A percentile compares a stretch with the other conserved stretches of the same genome.
phyloP scores from a whole-genome alignment of 2,113 vertebrate species.

The Cheilinus undulatus region DNA sequence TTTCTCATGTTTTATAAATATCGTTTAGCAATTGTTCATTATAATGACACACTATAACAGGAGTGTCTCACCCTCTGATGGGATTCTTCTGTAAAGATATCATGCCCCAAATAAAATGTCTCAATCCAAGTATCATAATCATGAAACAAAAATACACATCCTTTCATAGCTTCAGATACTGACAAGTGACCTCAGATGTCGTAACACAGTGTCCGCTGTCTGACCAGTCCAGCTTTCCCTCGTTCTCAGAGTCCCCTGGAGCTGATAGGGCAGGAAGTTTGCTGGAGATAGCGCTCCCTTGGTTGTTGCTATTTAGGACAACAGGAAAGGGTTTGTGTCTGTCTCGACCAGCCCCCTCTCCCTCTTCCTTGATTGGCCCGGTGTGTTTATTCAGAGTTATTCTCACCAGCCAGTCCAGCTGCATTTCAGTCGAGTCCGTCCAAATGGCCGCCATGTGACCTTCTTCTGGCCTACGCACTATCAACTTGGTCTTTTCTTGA shows the following conservation, averaged over 20 bases:
- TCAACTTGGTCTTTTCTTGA: conserved; percentile 5
- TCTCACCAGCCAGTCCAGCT: conserved; percentile 67
- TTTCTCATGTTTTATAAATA: too few species aligned
- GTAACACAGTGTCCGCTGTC: conserved; percentile 28
- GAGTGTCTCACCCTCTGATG: not conserved
- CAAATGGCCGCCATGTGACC: conserved; percentile 56
- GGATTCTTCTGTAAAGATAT: not conserved
- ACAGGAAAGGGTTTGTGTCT: conserved; percentile 76
- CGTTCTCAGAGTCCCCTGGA: conserved; percentile 52
- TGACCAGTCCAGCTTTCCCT: conserved; percentile 30
- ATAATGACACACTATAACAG: not conserved
- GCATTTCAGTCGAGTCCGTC: conserved; percentile 42
- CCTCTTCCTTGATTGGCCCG: conserved; percentile 49
- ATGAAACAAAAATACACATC: not conserved
- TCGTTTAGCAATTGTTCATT: too few species aligned
- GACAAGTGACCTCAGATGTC: conserved; percentile 6
- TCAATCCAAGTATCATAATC: not conserved
- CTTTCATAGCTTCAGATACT: conserved; percentile 1
- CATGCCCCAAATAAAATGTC: conserved; percentile 1
- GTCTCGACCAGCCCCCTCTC: conserved; percentile 40
- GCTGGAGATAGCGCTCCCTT: conserved; percentile 58
- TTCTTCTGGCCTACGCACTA: conserved; percentile 8
- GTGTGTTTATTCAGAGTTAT: conserved; percentile 67
- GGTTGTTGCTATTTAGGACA: conserved; percentile 77
- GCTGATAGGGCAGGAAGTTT: conserved; percentile 71